Percentiles rank a stretch among this genome's conserved stretches.
Evolutionary conservation across 1,140 invertebrate genomes (phyloP).

Genomic region (Drosophila asahinai): DNA sequence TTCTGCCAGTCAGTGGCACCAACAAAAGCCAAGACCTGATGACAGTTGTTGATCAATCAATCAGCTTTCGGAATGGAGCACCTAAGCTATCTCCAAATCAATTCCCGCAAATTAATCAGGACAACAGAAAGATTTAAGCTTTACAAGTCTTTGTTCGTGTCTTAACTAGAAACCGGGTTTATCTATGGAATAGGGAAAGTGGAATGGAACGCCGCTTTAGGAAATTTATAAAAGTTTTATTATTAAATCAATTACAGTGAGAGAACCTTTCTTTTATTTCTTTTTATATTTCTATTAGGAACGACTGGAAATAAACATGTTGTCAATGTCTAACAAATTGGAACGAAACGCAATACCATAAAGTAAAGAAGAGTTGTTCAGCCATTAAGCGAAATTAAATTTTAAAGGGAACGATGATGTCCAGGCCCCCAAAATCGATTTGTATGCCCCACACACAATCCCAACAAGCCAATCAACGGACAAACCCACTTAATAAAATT

Average conservation of each 20-base stretch:
- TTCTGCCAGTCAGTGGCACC: not conserved
- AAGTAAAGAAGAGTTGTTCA: too few relatives aligned
- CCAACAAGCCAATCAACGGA: slow-evolving; percentile 28
- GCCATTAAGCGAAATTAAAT: slow-evolving; percentile 1
- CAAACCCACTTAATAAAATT: slow-evolving; percentile 29
- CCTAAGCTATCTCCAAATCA: not conserved
- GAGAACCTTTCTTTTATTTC: too few relatives aligned
- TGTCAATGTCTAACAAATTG: not conserved
- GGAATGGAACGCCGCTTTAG: not conserved
- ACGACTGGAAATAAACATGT: too few relatives aligned
- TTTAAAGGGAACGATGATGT: not conserved
- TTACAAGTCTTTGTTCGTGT: not conserved
- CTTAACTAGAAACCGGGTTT: not conserved
- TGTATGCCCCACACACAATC: slow-evolving; percentile 31
- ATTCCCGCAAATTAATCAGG: slow-evolving; percentile 2
- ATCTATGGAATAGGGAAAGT: not conserved
- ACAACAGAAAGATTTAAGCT: slow-evolving; percentile 1
- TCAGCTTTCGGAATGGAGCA: slow-evolving; percentile 1
- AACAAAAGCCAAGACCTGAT: slow-evolving; percentile 2
- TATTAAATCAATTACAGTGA: too few relatives aligned
- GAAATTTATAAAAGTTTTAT: too few relatives aligned
- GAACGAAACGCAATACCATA: not conserved
- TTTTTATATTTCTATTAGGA: too few relatives aligned
- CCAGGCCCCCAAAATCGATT: slow-evolving; percentile 25
- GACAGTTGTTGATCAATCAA: slow-evolving; percentile 19